These are phyloP conservation scores for Tyria jacobaeae DNA, from an alignment of 2,888 invertebrate genomes.

Conservation along the genomic window DNA sequence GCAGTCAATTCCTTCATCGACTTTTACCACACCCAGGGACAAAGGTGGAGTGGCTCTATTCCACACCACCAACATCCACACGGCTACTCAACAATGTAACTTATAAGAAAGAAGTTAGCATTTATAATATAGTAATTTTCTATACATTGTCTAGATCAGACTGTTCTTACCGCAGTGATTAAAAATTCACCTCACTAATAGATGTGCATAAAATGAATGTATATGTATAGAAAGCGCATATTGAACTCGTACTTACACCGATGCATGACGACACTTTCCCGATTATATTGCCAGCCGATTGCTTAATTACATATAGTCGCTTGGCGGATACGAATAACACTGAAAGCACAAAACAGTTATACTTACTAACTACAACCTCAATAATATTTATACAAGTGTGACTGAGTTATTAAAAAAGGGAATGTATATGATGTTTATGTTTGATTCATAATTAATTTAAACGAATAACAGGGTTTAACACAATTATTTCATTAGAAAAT, in stretches of 20 bases:
- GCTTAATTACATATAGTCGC: slow-evolving; percentile 90
- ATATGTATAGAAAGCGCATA: slow-evolving; percentile 15
- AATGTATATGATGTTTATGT: too few species aligned
- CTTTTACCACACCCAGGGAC: too few species aligned
- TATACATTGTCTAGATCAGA: too few species aligned
- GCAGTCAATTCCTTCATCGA: too few species aligned
- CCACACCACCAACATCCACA: too few species aligned
- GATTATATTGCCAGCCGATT: slow-evolving; percentile 94
- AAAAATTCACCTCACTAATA: slow-evolving; percentile 7
- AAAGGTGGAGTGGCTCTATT: too few species aligned
- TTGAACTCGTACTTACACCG: slow-evolving; percentile 86
- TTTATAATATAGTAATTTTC: background rate
- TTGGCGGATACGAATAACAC: slow-evolving; percentile 94
- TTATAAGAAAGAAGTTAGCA: background rate
- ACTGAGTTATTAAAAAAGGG: background rate
- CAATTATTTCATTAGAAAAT: too few species aligned
- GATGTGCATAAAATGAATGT: slow-evolving; percentile 5
- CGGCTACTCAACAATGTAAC: too few species aligned
- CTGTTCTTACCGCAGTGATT: slow-evolving; percentile 2
- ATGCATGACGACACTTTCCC: slow-evolving; percentile 92
- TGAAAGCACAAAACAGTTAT: slow-evolving; percentile 75
- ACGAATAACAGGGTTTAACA: too few species aligned
- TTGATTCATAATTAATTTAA: too few species aligned
- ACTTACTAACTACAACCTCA: too few species aligned
- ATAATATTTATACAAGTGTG: background rate